Evolutionary conservation across 2,888 invertebrate species (phyloP).

Genomic region (Gastrophysa polygoni): DNA sequence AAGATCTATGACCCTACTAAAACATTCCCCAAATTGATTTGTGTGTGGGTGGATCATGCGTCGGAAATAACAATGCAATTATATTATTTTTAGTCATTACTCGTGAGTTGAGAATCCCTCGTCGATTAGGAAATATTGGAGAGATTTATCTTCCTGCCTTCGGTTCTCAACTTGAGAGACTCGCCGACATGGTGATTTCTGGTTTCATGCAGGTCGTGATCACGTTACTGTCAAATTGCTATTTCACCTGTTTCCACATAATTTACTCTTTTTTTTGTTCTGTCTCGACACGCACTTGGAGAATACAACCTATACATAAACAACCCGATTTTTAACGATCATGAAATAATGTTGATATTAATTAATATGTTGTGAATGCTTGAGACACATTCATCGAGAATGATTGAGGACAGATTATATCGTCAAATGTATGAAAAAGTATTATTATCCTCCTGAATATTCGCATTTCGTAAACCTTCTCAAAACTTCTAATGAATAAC

Average conservation of each 20-base stretch:
- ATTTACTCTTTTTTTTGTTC: not conserved
- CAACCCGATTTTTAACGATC: no score
- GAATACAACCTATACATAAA: no score
- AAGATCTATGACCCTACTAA: not conserved
- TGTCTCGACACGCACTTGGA: not conserved
- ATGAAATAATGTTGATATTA: no score
- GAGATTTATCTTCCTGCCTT: not conserved
- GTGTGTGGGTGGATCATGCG: not conserved
- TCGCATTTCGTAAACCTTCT: no score
- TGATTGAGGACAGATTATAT: no score
- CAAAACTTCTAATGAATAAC: no score
- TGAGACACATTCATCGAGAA: no score
- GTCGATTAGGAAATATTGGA: not conserved
- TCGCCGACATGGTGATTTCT: not conserved
- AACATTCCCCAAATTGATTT: not conserved
- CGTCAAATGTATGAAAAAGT: no score
- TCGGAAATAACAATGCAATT: not conserved
- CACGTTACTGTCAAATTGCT: not conserved
- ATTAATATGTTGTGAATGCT: no score
- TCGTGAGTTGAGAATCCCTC: not conserved
- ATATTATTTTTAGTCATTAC: not conserved
- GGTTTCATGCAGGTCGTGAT: constrained; percentile 1
- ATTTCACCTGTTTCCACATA: not conserved
- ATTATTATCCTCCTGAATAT: no score
- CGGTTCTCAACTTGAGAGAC: not conserved